Evolutionary conservation across 2,113 vertebrate genomes (phyloP).

Genomic region (Psittacara wagleri): DNA sequence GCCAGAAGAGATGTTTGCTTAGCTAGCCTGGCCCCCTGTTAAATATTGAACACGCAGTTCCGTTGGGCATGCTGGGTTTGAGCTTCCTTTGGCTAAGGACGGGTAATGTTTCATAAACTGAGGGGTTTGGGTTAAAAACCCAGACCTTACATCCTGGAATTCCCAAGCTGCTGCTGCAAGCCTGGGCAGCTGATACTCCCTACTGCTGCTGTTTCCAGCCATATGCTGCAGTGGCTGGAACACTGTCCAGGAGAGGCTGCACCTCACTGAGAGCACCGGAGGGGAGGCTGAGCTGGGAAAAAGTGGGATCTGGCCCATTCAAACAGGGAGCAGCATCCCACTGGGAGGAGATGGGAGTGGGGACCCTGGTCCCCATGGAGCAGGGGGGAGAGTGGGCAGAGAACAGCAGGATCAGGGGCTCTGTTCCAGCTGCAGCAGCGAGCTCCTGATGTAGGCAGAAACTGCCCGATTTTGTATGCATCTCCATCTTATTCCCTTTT

Average conservation of each 20-base stretch:
- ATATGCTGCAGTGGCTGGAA: accelerated
- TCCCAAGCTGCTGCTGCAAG: background rate
- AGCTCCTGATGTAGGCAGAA: background rate
- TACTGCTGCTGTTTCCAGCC: background rate
- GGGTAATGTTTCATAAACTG: background rate
- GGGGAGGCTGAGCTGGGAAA: background rate
- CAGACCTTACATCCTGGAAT: background rate
- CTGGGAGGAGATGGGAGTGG: background rate
- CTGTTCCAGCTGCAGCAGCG: background rate
- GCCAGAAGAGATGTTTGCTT: background rate
- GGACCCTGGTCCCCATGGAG: accelerated
- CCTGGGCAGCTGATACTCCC: background rate
- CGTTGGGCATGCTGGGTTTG: background rate
- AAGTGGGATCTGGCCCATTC: background rate
- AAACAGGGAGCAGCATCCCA: accelerated
- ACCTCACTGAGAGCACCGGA: accelerated
- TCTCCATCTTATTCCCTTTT: background rate
- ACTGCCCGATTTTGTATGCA: background rate
- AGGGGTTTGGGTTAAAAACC: background rate
- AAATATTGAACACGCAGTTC: background rate
- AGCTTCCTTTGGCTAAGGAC: background rate
- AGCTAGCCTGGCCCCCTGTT: background rate
- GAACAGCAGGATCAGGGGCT: background rate
- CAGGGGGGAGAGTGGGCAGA: background rate
- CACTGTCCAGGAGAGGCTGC: background rate